A percentile compares a stretch with the other conserved stretches of the same genome.
phyloP scores from a whole-genome alignment of 2,113 vertebrate genomes.

The Abramis brama region DNA sequence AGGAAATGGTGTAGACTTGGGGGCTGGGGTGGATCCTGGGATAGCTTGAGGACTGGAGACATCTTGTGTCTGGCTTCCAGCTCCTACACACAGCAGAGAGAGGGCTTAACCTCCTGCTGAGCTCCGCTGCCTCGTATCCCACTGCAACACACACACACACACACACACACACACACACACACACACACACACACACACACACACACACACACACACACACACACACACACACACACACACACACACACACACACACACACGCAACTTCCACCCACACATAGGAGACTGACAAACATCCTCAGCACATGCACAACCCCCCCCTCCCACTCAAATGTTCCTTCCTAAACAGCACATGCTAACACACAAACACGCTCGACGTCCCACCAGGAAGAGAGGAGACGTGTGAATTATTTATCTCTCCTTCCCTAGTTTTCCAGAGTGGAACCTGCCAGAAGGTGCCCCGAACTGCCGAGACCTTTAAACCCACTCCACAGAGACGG shows the following conservation, averaged over 20 bases:
- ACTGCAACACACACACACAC: not conserved
- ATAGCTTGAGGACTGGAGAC: slow-evolving; percentile 45
- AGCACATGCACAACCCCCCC: slow-evolving; percentile 34
- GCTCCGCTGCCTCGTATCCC: slow-evolving; percentile 17
- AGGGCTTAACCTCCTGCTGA: slow-evolving; percentile 41
- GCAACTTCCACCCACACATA: slow-evolving; percentile 32
- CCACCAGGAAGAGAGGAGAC: slow-evolving; percentile 32
- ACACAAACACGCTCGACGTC: slow-evolving; percentile 20
- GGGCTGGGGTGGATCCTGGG: slow-evolving; percentile 20
- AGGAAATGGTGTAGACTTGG: slow-evolving; percentile 49
- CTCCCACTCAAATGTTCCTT: slow-evolving; percentile 6
- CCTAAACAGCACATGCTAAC: slow-evolving; percentile 22
- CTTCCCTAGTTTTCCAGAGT: slow-evolving; percentile 36
- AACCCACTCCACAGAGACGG: slow-evolving; percentile 17
- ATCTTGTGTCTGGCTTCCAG: slow-evolving; percentile 42
- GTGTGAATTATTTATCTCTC: slow-evolving; percentile 51
- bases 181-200: too few species aligned
- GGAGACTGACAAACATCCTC: slow-evolving; percentile 11
- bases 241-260: too few species aligned
- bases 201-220: too few species aligned
- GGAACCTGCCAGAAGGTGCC: slow-evolving; percentile 25
- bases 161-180: slow-evolving; percentile 9
- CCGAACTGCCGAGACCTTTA: slow-evolving; percentile 24
- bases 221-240: too few species aligned
- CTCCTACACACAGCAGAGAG: slow-evolving; percentile 39